phyloP scores from a whole-genome alignment of 2,888 invertebrate species.

The Pachliopta kotzebuea region DNA sequence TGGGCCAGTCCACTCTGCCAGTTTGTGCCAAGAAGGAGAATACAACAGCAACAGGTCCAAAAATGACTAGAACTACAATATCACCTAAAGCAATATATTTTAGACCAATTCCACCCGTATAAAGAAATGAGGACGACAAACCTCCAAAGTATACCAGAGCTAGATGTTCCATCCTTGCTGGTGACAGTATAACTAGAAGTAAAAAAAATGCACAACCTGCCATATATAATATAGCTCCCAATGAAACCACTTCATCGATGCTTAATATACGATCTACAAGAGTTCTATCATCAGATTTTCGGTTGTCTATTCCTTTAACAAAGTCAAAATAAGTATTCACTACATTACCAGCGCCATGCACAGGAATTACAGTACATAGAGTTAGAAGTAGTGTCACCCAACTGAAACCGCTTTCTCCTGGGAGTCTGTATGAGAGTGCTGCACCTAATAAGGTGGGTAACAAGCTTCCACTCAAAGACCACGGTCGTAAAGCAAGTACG shows the following conservation, averaged over 20 bases:
- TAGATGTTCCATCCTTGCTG: conserved; percentile 96
- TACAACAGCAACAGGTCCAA: conserved; percentile 95
- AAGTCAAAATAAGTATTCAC: conserved; percentile 98
- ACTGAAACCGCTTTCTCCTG: conserved; percentile 88
- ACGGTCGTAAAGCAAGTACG: conserved; percentile 93
- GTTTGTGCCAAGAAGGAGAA: conserved; percentile 97
- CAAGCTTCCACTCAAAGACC: conserved; percentile 95
- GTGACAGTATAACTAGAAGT: conserved; percentile 87
- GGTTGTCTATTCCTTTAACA: conserved; percentile 94
- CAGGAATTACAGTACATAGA: conserved; percentile 91
- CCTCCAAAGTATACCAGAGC: conserved; percentile 97
- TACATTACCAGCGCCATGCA: conserved; percentile 97
- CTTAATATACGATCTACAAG: conserved; percentile 94
- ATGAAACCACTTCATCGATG: conserved; percentile 87
- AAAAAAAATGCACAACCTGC: conserved; percentile 93
- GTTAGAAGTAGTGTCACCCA: conserved; percentile 90
- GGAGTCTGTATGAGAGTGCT: conserved; percentile 91
- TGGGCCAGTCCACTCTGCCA: conserved; percentile 93
- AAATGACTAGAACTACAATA: conserved; percentile 93
- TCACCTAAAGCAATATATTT: conserved; percentile 98
- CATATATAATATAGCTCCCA: conserved; percentile 93
- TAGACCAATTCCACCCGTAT: conserved; percentile 96
- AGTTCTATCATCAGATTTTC: conserved; percentile 96
- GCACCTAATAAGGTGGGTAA: conserved; percentile 95
- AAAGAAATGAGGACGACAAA: conserved; percentile 96